Conservation (phyloP, 2,113 vertebrate genomes). For the Xenopus borealis region DNA sequence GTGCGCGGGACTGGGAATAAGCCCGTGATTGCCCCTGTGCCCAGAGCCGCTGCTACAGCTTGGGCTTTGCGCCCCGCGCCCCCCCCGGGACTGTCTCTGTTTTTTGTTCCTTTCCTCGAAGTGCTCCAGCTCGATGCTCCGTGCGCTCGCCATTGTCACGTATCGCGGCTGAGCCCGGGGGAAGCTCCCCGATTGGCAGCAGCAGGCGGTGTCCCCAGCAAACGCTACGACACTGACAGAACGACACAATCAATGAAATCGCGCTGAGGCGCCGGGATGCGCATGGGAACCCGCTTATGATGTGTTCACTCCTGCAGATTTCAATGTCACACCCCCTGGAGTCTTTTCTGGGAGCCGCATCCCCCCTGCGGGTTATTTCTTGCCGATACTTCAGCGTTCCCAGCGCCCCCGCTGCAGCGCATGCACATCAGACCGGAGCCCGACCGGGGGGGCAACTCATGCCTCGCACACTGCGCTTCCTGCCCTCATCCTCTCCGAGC, state of each 20-base stretch:
- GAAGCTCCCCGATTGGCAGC: too few species aligned
- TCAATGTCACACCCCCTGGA: slow-evolving; percentile 20
- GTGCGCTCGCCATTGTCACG: slow-evolving; percentile 70
- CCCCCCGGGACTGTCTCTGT: slow-evolving; percentile 67
- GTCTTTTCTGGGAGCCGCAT: slow-evolving; percentile 4
- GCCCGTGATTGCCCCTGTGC: slow-evolving; percentile 76
- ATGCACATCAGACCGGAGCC: neutral
- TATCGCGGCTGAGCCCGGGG: too few species aligned
- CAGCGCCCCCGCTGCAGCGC: neutral
- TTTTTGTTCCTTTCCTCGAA: slow-evolving; percentile 90
- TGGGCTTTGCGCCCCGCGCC: slow-evolving; percentile 64
- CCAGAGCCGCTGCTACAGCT: slow-evolving; percentile 65
- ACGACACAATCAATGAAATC: neutral
- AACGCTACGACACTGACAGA: neutral
- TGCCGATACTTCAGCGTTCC: neutral
- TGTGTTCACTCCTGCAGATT: neutral
- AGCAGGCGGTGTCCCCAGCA: too few species aligned
- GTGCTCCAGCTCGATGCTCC: slow-evolving; percentile 91
- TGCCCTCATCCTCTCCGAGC: slow-evolving; percentile 1
- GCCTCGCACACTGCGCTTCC: neutral
- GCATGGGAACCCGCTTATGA: neutral
- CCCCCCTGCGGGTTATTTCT: neutral
- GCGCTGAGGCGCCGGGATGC: too few species aligned
- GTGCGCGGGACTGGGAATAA: slow-evolving; percentile 91
- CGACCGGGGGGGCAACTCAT: neutral